Percentiles rank a stretch among this genome's conserved stretches.
These are phyloP conservation scores for Gastrophryne carolinensis DNA, from an alignment of 2,797 vertebrate species.

Conservation along the genomic window DNA sequence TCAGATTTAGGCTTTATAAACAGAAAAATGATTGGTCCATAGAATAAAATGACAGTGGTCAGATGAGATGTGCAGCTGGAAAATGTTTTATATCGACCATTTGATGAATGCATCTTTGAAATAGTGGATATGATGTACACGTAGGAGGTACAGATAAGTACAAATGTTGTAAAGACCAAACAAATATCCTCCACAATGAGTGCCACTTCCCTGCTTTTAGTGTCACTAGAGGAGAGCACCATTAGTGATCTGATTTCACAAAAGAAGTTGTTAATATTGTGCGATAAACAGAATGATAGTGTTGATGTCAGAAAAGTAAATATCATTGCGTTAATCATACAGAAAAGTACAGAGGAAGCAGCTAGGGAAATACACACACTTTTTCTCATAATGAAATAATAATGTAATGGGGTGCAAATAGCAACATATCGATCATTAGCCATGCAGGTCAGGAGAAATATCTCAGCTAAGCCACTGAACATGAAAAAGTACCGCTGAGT, in stretches of 20 bases:
- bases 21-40: background rate
- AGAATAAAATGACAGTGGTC: slow-evolving; percentile 1
- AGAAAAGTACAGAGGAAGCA: background rate
- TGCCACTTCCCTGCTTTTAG: background rate
- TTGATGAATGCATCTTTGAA: background rate
- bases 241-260: slow-evolving; percentile 8
- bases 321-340: background rate
- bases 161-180: background rate
- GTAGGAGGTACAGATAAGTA: slow-evolving; percentile 1
- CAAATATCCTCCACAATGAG: background rate
- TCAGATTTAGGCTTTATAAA: background rate
- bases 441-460: slow-evolving; percentile 37
- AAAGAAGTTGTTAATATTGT: slow-evolving; percentile 4
- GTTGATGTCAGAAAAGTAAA: background rate
- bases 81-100: background rate
- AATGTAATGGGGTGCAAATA: background rate
- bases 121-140: background rate
- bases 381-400: background rate
- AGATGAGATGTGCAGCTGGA: slow-evolving; percentile 24
- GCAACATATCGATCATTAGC: slow-evolving; percentile 5
- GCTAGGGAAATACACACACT: background rate
- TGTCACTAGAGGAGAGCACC: background rate
- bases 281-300: background rate
- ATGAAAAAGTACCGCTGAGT: slow-evolving; percentile 52
- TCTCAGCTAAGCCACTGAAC: slow-evolving; percentile 42